Evolutionary conservation across 1,140 invertebrate species (phyloP).

Genomic region (Lepeophtheirus salmonis): DNA sequence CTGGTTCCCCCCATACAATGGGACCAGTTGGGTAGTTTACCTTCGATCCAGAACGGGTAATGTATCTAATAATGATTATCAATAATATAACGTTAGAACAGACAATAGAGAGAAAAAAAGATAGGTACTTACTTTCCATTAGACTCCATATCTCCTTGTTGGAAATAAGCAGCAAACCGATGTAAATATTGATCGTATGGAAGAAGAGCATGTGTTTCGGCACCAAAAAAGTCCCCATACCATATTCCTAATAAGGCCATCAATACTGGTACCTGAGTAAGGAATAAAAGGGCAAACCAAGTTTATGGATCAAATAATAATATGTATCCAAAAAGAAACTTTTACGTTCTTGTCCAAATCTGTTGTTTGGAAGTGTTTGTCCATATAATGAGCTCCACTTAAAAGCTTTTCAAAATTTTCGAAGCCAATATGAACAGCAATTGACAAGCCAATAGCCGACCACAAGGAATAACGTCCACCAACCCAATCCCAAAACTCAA

Average conservation of each 20-base stretch:
- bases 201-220: conserved; percentile 83
- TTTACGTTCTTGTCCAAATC: conserved; percentile 80
- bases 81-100: neutral
- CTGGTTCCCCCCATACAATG: conserved; percentile 90
- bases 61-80: conserved; percentile 26
- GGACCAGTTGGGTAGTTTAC: conserved; percentile 73
- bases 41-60: conserved; percentile 47
- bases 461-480: conserved; percentile 49
- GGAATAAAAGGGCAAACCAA: neutral
- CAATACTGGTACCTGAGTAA: conserved; percentile 66
- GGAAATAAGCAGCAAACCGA: conserved; percentile 96
- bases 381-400: conserved; percentile 59
- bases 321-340: neutral
- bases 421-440: conserved; percentile 78
- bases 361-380: conserved; percentile 72
- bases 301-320: neutral
- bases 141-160: conserved; percentile 99
- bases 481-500: conserved; percentile 99
- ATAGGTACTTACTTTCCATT: conserved; percentile 77
- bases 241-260: conserved; percentile 83
- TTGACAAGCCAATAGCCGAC: conserved; percentile 64
- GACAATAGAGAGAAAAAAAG: conserved; percentile 20
- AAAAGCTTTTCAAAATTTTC: conserved; percentile 87
- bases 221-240: conserved; percentile 87
- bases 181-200: conserved; percentile 98